phyloP scores from a whole-genome alignment of 2,113 vertebrate species.

The Leucopsar rothschildi region DNA sequence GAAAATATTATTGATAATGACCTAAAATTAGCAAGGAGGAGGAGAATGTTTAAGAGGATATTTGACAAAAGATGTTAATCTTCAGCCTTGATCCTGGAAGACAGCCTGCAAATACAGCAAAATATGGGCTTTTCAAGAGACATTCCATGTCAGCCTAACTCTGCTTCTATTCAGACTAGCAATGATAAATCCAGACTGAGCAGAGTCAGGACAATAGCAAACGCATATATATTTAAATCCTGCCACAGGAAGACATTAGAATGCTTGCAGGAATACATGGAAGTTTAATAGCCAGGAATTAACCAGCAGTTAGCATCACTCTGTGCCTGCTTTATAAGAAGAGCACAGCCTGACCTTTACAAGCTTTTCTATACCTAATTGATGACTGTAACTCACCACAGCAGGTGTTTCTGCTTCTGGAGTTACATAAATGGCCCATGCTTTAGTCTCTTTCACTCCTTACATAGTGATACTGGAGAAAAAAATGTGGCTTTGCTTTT shows the following conservation, averaged over 20 bases:
- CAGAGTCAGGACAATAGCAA: background rate
- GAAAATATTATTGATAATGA: background rate
- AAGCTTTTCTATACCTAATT: background rate
- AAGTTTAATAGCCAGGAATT: background rate
- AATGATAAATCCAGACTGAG: background rate
- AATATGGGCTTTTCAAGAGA: background rate
- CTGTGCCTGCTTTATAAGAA: fast-evolving
- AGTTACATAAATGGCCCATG: background rate
- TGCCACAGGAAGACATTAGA: background rate
- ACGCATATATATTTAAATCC: background rate
- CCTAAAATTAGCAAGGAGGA: background rate
- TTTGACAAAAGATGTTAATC: background rate
- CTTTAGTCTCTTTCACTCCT: background rate
- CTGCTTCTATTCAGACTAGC: background rate
- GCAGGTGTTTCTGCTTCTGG: background rate
- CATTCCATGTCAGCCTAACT: background rate
- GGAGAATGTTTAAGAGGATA: background rate
- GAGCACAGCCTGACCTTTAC: background rate
- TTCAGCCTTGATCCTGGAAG: background rate
- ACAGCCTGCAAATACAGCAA: background rate
- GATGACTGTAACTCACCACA: background rate
- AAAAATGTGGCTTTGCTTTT: background rate
- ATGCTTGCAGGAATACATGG: background rate
- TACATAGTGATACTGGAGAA: background rate
- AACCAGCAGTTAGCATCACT: background rate